Base-by-base conservation (phyloP, 2,888 invertebrate genomes). In the Microctonus brassicae region DNA sequence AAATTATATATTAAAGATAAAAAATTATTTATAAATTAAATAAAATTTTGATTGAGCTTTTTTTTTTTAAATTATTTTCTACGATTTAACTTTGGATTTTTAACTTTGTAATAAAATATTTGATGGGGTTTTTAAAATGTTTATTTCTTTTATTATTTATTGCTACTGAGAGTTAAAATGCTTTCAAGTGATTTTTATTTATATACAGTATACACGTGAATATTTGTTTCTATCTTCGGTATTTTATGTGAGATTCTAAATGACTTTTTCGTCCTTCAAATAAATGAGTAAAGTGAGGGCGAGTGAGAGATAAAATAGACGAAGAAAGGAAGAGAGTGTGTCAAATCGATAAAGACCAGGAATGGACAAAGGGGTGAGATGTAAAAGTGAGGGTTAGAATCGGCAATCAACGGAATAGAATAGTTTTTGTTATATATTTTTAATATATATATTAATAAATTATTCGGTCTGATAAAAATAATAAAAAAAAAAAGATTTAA, bases 271-370 rank as follows among this genome's bases (percentile, higher is more conserved):
- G 17, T 17, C 47, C 47, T 47, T 47, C 47, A 47, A 6, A 4
- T 5, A 17, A 47, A 6, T 3, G n/a, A 47, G 7, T 17, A 5
- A 7, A 20, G 20, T 17, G 47, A 17, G 17, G 17, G 47, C 17
- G 47, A 47, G 47, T 47, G 5, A 17, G 47, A n/a, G 47, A 47
- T 5, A 47, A n/a, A 20, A 1, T 47, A n/a, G 11, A 11, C 20
- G n/a, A 9, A 62, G 29, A 24, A 17, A 67, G 29, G 20, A 36
- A 63, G 63, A 63, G 66, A 63, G 73, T 67, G 57, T 57, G 58
- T 42, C 26, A 55, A 57, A 66, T 66, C 66, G 66, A 66, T 69
- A 73, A n/a, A 66, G 39, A 66, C 62, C 70, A 64, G 68, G 68
- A 72, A 66, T 72, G 67, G 65, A 10, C 1, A 47, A 64, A 66